Percentiles rank a stretch among this genome's conserved stretches.
Evolutionary conservation across 2,113 vertebrate species (phyloP).

Genomic region (Strigops habroptila): DNA sequence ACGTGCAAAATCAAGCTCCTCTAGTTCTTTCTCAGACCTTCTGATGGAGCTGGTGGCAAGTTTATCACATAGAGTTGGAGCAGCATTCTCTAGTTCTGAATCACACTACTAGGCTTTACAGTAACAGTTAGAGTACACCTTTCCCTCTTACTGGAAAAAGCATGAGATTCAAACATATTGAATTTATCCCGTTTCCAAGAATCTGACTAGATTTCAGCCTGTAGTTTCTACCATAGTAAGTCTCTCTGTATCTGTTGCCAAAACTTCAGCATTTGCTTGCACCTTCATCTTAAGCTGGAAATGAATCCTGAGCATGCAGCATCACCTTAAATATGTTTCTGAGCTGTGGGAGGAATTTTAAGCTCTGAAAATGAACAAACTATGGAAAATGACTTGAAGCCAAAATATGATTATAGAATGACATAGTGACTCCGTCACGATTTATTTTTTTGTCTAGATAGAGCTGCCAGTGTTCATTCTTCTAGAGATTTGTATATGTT

Average conservation of each 20-base stretch:
- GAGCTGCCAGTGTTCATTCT: background rate
- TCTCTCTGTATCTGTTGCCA: constrained; percentile 8
- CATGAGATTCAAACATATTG: background rate
- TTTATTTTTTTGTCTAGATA: background rate
- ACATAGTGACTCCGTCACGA: constrained; percentile 27
- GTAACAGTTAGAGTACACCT: background rate
- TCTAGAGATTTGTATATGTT: background rate
- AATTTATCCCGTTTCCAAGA: constrained; percentile 29
- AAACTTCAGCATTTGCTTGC: constrained; percentile 30
- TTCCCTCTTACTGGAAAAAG: background rate
- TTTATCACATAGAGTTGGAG: background rate
- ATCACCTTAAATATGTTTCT: constrained; percentile 41
- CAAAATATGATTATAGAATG: constrained; percentile 21
- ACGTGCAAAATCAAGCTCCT: background rate
- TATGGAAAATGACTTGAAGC: background rate
- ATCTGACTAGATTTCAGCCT: background rate
- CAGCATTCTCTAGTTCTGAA: background rate
- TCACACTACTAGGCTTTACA: background rate
- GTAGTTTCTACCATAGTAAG: constrained; percentile 3
- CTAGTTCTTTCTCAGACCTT: background rate
- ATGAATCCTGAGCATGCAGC: background rate
- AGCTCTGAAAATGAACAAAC: constrained; percentile 33
- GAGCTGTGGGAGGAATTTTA: constrained; percentile 50
- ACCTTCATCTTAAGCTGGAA: constrained; percentile 32
- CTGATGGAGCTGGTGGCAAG: background rate